phyloP scores from a whole-genome alignment of 2,113 vertebrate genomes.

The Chaetops frenatus region DNA sequence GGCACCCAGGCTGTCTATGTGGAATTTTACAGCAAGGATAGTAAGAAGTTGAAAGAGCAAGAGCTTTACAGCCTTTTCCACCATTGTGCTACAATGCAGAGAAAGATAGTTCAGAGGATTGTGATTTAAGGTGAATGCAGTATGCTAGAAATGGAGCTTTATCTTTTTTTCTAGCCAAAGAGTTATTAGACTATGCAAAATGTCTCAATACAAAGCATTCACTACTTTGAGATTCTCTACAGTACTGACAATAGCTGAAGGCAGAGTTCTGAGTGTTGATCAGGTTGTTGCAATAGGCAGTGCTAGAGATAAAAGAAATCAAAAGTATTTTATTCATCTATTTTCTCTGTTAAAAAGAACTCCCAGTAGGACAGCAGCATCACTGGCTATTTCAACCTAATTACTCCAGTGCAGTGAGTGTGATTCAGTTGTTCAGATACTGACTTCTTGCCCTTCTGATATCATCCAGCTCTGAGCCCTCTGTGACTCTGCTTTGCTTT shows the following conservation, averaged over 20 bases:
- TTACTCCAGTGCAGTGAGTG: background rate
- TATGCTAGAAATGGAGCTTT: background rate
- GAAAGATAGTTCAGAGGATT: background rate
- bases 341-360: background rate
- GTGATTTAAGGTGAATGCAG: background rate
- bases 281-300: background rate
- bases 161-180: background rate
- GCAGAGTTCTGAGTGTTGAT: background rate
- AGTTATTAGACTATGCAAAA: background rate
- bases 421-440: background rate
- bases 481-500: background rate
- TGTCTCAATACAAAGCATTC: background rate
- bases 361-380: background rate
- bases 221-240: background rate
- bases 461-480: background rate
- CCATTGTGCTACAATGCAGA: background rate
- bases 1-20: accelerated
- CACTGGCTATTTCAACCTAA: background rate
- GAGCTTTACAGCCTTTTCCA: background rate
- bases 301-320: background rate
- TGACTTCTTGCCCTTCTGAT: background rate
- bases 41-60: accelerated
- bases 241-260: background rate
- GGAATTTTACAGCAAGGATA: background rate
- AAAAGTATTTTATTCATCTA: background rate